Evolutionary conservation across 2,888 invertebrate genomes (phyloP), one percentile per base, ranked within the genome.

Genomic region (Stenotaenia linearis): DNA sequence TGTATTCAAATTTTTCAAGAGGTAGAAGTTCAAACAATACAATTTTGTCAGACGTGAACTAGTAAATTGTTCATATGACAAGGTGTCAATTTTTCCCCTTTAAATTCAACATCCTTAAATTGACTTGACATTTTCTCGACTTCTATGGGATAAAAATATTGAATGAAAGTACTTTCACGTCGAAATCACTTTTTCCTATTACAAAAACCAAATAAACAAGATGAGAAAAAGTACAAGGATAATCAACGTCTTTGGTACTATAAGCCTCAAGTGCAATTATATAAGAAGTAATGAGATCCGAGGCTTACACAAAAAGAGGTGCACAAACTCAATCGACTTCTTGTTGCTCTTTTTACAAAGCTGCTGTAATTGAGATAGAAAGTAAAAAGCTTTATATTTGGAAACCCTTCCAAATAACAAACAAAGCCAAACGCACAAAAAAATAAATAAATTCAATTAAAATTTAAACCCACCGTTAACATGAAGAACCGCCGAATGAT

Each of bases 371-470:
- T 69, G 69, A 69, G 69, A 69, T 69, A 10, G 69, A 28, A 69
- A n/a, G n/a, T n/a, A 5, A 10, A 69, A 25, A 69, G 28, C 28
- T 69, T 25, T 25, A 69, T 69, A 69, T 12, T 25, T 25, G 28
- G 28, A 28, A 69, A 69, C 25, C 28, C 69, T 25, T 69, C 28
- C 12, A 69, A 69, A 25, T 28, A 69, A 69, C 25, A 25, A 69
- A 3, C 10, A 23, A 69, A 5, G 25, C n/a, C n/a, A 56, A 18
- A 4, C 23, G 96, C 85, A 96, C 96, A 96, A 82, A 77, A 80
- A 81, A 80, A 50, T 80, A 30, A 78, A 75, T 21, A 69, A 79
- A 80, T 81, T 81, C 77, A 21, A 56, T 21, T 7, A 21, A 21
- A 56, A 21, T 21, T 56, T 21, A 56, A 23, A 79, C 80, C 56